These are phyloP conservation scores for Eriosoma lanigerum DNA, from an alignment of 1,140 invertebrate species.

Conservation along the genomic window DNA sequence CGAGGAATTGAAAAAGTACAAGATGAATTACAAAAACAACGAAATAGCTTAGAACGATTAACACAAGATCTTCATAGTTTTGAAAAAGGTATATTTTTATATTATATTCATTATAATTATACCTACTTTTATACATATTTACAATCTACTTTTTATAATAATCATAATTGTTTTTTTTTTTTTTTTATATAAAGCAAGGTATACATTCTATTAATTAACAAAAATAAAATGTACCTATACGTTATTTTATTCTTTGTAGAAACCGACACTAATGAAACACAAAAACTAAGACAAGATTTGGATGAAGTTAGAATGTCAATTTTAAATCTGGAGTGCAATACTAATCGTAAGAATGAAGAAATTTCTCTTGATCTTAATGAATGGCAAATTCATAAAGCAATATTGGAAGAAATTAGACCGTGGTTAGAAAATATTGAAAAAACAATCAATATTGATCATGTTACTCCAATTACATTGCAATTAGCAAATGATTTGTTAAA, in stretches of 20 bases:
- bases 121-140: too few relatives aligned
- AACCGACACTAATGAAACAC: slow-evolving; percentile 36
- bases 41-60: slow-evolving; percentile 37
- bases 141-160: too few relatives aligned
- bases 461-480: slow-evolving; percentile 72
- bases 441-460: slow-evolving; percentile 68
- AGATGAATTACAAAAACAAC: slow-evolving; percentile 41
- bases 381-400: slow-evolving; percentile 71
- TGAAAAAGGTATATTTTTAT: slow-evolving; percentile 30
- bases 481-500: slow-evolving; percentile 79
- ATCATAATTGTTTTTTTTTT: too few relatives aligned
- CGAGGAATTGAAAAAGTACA: slow-evolving; percentile 40
- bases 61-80: slow-evolving; percentile 34
- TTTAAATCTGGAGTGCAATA: slow-evolving; percentile 38
- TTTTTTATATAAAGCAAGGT: too few relatives aligned
- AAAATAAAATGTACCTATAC: too few relatives aligned
- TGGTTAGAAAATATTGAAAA: slow-evolving; percentile 86
- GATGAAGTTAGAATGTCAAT: slow-evolving; percentile 43
- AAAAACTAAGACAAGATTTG: slow-evolving; percentile 40
- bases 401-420: slow-evolving; percentile 77
- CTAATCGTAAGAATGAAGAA: slow-evolving; percentile 61
- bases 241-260: slow-evolving; percentile 30
- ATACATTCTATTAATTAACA: too few relatives aligned
- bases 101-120: too few relatives aligned
- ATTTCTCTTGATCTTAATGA: slow-evolving; percentile 72